Base-by-base conservation (phyloP, 2,797 vertebrate species). In the Cottoperca gobio region DNA sequence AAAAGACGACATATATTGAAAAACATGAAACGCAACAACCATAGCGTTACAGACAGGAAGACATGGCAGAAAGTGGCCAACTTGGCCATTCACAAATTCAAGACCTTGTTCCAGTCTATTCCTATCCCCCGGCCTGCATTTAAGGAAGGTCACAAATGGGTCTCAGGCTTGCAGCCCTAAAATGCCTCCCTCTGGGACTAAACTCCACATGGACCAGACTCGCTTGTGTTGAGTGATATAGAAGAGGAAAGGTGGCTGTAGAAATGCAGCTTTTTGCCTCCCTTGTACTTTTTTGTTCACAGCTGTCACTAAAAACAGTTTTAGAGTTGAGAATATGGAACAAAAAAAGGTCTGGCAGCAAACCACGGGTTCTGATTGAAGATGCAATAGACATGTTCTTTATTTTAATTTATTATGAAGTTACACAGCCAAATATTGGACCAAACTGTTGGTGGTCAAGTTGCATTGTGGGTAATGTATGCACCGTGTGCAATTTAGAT, bases 41-140 rank as follows among this genome's bases (percentile, higher is more conserved):
- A 26, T 21, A 28, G 11, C 59, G 33, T 16, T 13, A 23, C 19
- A 64, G 57, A 61, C 33, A 48, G 35, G 10, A 63, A 46, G 21
- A 45, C 35, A 43, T 4, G 14, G 63, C 59, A 48, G 52, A 52
- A 73, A 73, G 35, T 49, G 57, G 21, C 39, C 40, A 72, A 48
- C 65, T 49, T 65, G 9, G 39, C n/a, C 4, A 5, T 77, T 64
- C 26, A 40, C 5, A 2, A 50, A 57, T 67, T 74, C 73, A 79
- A 40, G 67, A 73, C 85, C 73, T 68, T 1, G 43, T 73, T 78
- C 57, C 26, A 16, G 62, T 79, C 57, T n/a, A 9, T 35, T 62
- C 23, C 24, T 46, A n/a, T 58, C 63, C 23, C 42, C 2, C 21
- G 8, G 55, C 35, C 53, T 58, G 39, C 45, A 43, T 64, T 70